These are phyloP conservation scores for Papilio gigon DNA, from an alignment of 2,888 invertebrate genomes.

Conservation along the genomic window DNA sequence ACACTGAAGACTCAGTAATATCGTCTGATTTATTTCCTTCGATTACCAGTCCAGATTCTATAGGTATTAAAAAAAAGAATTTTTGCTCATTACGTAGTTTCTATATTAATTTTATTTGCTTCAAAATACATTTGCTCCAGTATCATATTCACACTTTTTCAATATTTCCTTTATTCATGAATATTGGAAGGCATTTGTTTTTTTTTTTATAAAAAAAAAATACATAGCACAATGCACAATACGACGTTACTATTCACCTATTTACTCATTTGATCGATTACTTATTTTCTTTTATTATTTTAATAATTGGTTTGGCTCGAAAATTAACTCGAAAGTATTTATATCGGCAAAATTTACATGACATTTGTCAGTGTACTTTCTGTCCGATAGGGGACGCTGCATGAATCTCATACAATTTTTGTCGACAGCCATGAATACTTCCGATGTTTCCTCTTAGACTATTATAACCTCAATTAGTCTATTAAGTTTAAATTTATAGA, in stretches of 20 bases:
- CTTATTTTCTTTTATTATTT: too few species aligned
- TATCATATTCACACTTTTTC: background rate
- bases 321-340: too few species aligned
- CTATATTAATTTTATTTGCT: background rate
- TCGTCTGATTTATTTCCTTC: background rate
- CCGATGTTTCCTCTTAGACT: too few species aligned
- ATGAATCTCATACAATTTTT: too few species aligned
- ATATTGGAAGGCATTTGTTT: background rate
- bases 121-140: background rate
- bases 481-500: background rate
- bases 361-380: too few species aligned
- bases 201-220: background rate
- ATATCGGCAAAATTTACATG: too few species aligned
- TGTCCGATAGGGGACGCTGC: too few species aligned
- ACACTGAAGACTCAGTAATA: background rate
- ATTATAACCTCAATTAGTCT: background rate
- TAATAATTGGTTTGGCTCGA: too few species aligned
- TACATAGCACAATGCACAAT: background rate
- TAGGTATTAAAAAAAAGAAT: slow-evolving; percentile 22
- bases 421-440: too few species aligned
- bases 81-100: background rate
- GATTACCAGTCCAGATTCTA: slow-evolving; percentile 1
- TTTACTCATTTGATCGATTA: too few species aligned
- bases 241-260: too few species aligned
- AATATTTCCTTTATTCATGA: background rate